Base-by-base conservation (phyloP, 2,797 vertebrate species). In the Tarsius wallacei region DNA sequence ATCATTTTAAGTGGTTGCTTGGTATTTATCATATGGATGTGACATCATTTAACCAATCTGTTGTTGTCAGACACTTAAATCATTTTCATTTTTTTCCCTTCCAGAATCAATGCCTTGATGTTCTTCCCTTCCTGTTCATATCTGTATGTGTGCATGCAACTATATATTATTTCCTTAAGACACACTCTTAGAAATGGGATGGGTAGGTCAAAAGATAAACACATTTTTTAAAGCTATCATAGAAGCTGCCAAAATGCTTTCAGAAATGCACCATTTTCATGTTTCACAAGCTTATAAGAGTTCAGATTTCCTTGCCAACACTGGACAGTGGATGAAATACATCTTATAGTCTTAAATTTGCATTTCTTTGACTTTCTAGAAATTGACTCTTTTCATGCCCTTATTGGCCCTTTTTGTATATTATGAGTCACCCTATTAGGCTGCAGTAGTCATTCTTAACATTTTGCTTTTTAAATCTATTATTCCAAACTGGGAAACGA, bases 201-300 rank as follows among this genome's bases (percentile, higher is more conserved):
- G 42, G 51, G 36, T 66, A 73, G 14, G 64, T 88, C 71, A 74
- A 73, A 91, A 91, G 36, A 95, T 16, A 64, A 1, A 77, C 6
- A 49, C 47, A 42, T 73, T 78, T 78, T 90, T 88, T 80, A 91
- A 96, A 94, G 53, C 57, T 92, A 74, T 86, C 76, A 68, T 86
- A 76, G 16, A 96, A 96, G 33, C 19, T 81, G 85, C 85, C 53
- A 81, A 85, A 70, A 15, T 88, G 73, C 55, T 88, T 96, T 66
- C 80, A 94, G 80, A 89, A 91, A 89, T 42, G 55, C 42, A 71
- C 51, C 10, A 42, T 83, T 33, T 85, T 85, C 28, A 63, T 59
- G 42, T 80, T 85, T 42, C 8, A 57, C 78, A 85, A 73, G 78
- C 88, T 61, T 57, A 70, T 36, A 47, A 85, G 59, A 94, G 36